Evolutionary conservation across 1,140 invertebrate species (phyloP).

Genomic region (Papilio dardanus): DNA sequence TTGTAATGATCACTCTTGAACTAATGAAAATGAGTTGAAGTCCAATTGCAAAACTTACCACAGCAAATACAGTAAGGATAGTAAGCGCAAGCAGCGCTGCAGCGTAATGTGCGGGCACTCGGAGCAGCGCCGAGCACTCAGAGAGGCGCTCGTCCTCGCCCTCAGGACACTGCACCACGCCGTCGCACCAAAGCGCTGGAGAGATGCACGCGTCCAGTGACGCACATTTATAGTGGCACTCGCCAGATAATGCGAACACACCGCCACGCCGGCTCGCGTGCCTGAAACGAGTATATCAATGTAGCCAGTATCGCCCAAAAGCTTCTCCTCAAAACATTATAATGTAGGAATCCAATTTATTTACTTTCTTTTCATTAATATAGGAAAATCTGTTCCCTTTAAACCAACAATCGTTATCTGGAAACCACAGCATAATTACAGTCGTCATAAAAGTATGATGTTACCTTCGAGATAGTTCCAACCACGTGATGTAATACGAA

Average conservation of each 20-base stretch:
- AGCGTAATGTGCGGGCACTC: conserved; percentile 88
- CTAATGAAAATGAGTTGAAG: conserved; percentile 45
- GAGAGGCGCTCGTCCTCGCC: conserved; percentile 92
- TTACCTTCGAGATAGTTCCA: conserved; percentile 87
- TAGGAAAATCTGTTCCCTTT: no score
- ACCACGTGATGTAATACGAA: conserved; percentile 90
- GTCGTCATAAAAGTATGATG: background rate
- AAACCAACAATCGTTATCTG: background rate
- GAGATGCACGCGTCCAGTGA: conserved; percentile 95
- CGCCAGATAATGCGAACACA: conserved; percentile 84
- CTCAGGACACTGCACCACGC: conserved; percentile 91
- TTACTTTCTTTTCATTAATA: no score
- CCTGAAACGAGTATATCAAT: conserved; percentile 48
- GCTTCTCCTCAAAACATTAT: background rate
- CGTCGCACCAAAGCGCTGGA: conserved; percentile 94
- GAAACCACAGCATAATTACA: background rate
- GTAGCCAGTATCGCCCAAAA: no score
- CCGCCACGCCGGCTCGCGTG: conserved; percentile 74
- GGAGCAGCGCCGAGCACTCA: conserved; percentile 89
- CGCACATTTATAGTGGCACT: conserved; percentile 91
- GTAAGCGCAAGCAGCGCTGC: conserved; percentile 80
- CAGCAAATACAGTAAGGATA: conserved; percentile 63
- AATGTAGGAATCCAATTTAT: background rate
- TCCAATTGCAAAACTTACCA: conserved; percentile 56
- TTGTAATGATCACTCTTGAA: background rate